Evolutionary conservation across 2,888 invertebrate genomes (phyloP).

Genomic region (Papilio elwesi): DNA sequence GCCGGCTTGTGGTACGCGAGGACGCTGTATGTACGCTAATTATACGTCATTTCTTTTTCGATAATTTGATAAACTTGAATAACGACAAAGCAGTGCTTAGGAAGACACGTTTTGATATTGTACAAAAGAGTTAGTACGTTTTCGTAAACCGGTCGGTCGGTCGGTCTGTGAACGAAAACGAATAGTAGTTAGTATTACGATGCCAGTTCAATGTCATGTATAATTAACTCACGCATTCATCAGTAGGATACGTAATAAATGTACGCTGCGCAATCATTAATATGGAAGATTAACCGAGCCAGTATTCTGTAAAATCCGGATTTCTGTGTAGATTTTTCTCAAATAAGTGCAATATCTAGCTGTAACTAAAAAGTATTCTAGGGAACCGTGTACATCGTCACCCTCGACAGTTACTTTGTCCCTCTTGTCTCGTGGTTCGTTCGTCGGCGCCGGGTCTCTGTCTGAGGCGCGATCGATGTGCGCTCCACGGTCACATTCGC

Average conservation of each 20-base stretch:
- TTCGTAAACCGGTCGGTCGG: slow-evolving; percentile 34
- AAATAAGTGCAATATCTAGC: slow-evolving; percentile 78
- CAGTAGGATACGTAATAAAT: slow-evolving; percentile 57
- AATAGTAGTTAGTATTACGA: slow-evolving; percentile 43
- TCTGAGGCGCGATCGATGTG: no score
- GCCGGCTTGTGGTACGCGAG: slow-evolving; percentile 55
- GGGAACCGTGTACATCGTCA: slow-evolving; percentile 46
- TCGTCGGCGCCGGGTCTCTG: not conserved
- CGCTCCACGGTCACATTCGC: slow-evolving; percentile 65
- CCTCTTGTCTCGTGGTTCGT: slow-evolving; percentile 48
- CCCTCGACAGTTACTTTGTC: slow-evolving; percentile 41
- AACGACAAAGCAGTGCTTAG: slow-evolving; percentile 42
- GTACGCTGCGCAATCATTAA: slow-evolving; percentile 58
- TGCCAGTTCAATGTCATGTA: slow-evolving; percentile 56
- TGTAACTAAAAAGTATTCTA: slow-evolving; percentile 65
- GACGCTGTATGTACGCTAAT: slow-evolving; percentile 44
- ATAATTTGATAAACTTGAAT: slow-evolving; percentile 44
- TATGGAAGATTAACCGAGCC: slow-evolving; percentile 79
- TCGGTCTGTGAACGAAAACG: slow-evolving; percentile 45
- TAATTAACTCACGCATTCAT: slow-evolving; percentile 56
- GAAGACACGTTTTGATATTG: slow-evolving; percentile 46
- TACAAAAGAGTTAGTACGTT: slow-evolving; percentile 50
- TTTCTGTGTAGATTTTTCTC: slow-evolving; percentile 75
- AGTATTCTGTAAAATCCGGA: slow-evolving; percentile 78
- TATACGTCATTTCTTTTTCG: slow-evolving; percentile 45